Conservation (phyloP, 2,888 invertebrate genomes). For the Criorhina ranunculi region DNA sequence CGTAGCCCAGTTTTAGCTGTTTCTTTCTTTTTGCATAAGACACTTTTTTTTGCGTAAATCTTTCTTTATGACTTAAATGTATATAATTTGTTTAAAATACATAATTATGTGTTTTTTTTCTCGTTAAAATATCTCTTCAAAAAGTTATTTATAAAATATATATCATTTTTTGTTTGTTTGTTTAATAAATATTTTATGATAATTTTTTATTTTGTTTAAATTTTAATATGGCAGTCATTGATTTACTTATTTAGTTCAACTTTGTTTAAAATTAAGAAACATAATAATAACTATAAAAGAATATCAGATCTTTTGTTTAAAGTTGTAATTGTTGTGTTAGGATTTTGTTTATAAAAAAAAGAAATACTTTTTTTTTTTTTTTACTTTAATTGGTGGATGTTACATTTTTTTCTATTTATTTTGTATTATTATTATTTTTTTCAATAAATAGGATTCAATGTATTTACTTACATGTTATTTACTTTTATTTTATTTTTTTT, state of each 20-base stretch:
- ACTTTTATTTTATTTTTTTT: background rate
- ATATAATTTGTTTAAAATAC: conserved; percentile 18
- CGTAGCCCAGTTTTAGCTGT: conserved; percentile 58
- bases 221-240: conserved; percentile 75
- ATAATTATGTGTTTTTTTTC: no score
- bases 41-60: conserved; percentile 56
- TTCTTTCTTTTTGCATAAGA: conserved; percentile 54
- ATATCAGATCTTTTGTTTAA: conserved; percentile 75
- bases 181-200: conserved; percentile 71
- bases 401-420: conserved; percentile 24
- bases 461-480: conserved; percentile 20
- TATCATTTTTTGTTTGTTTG: conserved; percentile 23
- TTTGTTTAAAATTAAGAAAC: conserved; percentile 63
- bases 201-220: conserved; percentile 45
- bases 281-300: conserved; percentile 56
- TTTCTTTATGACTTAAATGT: conserved; percentile 26
- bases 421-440: conserved; percentile 16
- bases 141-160: conserved; percentile 55
- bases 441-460: conserved; percentile 56
- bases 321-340: conserved; percentile 62
- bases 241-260: conserved; percentile 61
- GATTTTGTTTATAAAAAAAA: conserved; percentile 45
- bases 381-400: conserved; percentile 58
- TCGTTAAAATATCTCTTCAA: conserved; percentile 24
- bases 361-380: conserved; percentile 60